phyloP scores from a whole-genome alignment of 2,797 vertebrate genomes.

The Eidolon dupreanum region DNA sequence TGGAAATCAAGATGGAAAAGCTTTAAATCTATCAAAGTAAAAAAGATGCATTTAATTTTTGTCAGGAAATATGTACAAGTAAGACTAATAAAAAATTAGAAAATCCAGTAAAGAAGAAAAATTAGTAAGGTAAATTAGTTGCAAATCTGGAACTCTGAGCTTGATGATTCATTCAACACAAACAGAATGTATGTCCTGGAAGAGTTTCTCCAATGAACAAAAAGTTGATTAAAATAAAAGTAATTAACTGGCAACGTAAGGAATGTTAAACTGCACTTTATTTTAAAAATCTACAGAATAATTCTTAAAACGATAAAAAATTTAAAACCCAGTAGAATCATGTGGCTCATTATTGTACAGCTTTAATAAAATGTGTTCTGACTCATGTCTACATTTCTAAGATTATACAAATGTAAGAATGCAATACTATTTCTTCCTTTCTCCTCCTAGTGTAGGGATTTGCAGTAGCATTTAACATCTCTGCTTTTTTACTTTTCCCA shows the following conservation, averaged over 20 bases:
- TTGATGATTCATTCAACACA: not conserved
- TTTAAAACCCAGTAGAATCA: not conserved
- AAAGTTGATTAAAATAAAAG: not conserved
- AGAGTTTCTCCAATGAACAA: constrained; percentile 16
- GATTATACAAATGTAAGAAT: not conserved
- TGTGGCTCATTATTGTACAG: not conserved
- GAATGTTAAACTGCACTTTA: not conserved
- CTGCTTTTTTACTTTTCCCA: not conserved
- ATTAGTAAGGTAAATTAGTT: not conserved
- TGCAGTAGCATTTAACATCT: not conserved
- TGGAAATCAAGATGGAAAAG: not conserved
- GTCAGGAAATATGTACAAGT: not conserved
- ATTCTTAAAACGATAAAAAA: not conserved
- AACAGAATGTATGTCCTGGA: not conserved
- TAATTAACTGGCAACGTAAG: not conserved
- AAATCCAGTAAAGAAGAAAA: not conserved
- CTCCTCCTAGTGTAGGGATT: not conserved
- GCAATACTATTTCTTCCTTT: not conserved
- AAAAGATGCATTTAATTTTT: not conserved
- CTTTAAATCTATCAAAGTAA: not conserved
- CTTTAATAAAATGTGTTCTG: not conserved
- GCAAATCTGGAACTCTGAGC: not conserved
- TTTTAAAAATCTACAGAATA: not conserved
- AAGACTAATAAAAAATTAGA: not conserved
- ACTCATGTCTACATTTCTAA: not conserved